Percentiles rank a stretch among this genome's conserved stretches.
phyloP scores from a whole-genome alignment of 2,113 vertebrate genomes.

The Phalacrocorax pelagicus region DNA sequence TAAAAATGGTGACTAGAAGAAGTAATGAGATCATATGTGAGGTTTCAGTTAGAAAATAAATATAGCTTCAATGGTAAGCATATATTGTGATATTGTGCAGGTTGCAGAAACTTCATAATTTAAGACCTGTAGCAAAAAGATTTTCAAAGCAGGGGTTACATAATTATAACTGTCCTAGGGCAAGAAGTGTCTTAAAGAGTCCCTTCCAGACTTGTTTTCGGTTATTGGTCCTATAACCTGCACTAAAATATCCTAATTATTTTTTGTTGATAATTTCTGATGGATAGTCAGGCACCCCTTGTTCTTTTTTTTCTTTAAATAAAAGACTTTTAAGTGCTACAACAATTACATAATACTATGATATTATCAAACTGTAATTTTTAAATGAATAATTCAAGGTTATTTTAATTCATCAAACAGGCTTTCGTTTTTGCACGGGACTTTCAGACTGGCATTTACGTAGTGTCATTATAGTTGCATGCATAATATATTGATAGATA shows the following conservation, averaged over 20 bases:
- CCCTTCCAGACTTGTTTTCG: neutral
- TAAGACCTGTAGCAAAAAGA: neutral
- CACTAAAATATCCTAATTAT: neutral
- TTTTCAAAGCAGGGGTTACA: neutral
- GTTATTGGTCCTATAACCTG: neutral
- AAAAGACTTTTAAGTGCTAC: neutral
- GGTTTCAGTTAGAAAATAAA: neutral
- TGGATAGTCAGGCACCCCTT: neutral
- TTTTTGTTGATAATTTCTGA: neutral
- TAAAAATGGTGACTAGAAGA: neutral
- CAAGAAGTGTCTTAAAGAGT: neutral
- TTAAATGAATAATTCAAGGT: neutral
- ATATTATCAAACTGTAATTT: neutral
- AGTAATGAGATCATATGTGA: neutral
- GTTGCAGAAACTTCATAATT: neutral
- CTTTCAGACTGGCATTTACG: neutral
- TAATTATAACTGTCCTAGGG: neutral
- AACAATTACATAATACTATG: neutral
- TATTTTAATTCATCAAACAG: neutral
- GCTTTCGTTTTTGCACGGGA: neutral
- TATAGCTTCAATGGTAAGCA: neutral
- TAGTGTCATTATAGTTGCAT: neutral
- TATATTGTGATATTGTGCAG: neutral
- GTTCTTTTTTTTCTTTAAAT: neutral
- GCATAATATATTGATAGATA: slow-evolving; percentile 18